Base-by-base conservation (phyloP, 2,113 vertebrate species). In the Eleginops maclovinus region DNA sequence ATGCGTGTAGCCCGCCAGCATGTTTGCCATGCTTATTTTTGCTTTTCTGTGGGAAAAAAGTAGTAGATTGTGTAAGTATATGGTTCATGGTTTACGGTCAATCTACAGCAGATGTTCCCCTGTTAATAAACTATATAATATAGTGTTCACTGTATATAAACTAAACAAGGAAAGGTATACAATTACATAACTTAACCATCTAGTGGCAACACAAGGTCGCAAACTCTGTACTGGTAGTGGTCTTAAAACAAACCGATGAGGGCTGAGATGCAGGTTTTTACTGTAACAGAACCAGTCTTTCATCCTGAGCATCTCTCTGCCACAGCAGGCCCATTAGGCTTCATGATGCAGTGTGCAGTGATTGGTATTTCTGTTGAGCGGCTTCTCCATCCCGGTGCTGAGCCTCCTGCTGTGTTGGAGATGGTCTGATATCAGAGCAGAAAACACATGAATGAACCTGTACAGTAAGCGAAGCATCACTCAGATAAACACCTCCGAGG, bases 301-400 rank as follows among this genome's bases (percentile, higher is more conserved):
- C 78, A 90, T 83, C 83, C 79, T 61, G 74, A 81, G 79, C n/a
- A 59, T 79, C 81, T 87, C 72, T 78, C 28, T 73, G 81, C 84
- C 81, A 81, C 84, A 87, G 87, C 82, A 82, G 85, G 81, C 49
- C 86, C 81, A 87, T 89, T 85, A 88, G 79, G 62, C 67, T 10
- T 87, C 84, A 79, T 81, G 88, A 85, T 83, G 84, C 82, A 69
- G 75, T 82, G 75, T 86, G 72, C 66, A 69, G 88, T 91, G 90
- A 91, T 87, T 88, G 86, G 79, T 72, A 67, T 90, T 87, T 86
- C 81, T 89, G 87, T 88, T 90, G 73, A 86, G 87, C 85, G 82
- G 88, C 84, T 87, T 85, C 79, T 79, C 86, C 70, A 77, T 76
- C 79, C 75, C 66, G 40, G 72, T 51, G 72, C 85, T 53, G 77